Evolutionary conservation across 2,888 invertebrate species (phyloP).

Genomic region (Callosobruchus maculatus): DNA sequence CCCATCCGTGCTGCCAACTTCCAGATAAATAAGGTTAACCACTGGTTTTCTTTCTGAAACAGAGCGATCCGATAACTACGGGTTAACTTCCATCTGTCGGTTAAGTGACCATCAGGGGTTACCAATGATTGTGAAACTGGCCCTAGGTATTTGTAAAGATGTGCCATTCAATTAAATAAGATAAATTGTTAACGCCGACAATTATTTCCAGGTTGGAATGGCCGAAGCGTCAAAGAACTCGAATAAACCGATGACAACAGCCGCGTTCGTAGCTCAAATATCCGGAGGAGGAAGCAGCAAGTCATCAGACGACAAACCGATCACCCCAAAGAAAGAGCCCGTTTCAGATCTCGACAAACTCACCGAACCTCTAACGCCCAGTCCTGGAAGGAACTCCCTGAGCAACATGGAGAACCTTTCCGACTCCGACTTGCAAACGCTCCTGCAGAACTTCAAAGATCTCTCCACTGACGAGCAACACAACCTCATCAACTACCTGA

Average conservation of each 20-base stretch:
- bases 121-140: too few species aligned
- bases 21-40: too few species aligned
- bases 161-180: too few species aligned
- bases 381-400: slow-evolving; percentile 22
- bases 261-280: slow-evolving; percentile 49
- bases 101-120: too few species aligned
- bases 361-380: slow-evolving; percentile 27
- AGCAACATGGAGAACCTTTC: slow-evolving; percentile 67
- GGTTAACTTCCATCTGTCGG: too few species aligned
- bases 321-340: slow-evolving; percentile 8
- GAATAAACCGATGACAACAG: slow-evolving; percentile 53
- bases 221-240: slow-evolving; percentile 58
- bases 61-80: too few species aligned
- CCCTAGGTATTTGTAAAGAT: too few species aligned
- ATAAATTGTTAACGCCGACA: too few species aligned
- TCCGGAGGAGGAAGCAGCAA: slow-evolving; percentile 9
- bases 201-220: slow-evolving; percentile 56
- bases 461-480: slow-evolving; percentile 78
- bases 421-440: slow-evolving; percentile 74
- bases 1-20: too few species aligned
- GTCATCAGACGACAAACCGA: slow-evolving; percentile 11
- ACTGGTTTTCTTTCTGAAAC: too few species aligned
- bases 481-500: slow-evolving; percentile 75
- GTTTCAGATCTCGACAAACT: slow-evolving; percentile 20
- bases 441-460: slow-evolving; percentile 78